Evolutionary conservation across 2,888 invertebrate species (phyloP).

Genomic region (Cheilosia scutellata): DNA sequence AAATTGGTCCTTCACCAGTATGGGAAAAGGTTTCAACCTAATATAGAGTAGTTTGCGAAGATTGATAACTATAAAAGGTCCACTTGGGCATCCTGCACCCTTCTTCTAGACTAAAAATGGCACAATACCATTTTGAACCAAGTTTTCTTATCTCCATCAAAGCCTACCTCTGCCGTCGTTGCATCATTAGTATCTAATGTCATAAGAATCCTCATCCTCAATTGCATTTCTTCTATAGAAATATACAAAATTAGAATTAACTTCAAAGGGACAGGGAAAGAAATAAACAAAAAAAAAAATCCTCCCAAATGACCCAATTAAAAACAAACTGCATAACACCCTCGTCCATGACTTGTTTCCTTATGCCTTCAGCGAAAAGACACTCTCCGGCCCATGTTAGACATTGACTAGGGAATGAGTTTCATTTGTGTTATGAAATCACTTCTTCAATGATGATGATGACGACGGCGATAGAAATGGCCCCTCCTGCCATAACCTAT

Average conservation of each 20-base stretch:
- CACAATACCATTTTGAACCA: no score
- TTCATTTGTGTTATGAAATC: slow-evolving; percentile 63
- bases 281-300: not conserved
- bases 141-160: no score
- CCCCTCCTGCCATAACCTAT: not conserved
- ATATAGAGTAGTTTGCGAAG: no score
- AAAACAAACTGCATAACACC: slow-evolving; percentile 44
- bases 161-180: no score
- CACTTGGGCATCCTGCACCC: no score
- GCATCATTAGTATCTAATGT: no score
- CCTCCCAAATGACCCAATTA: slow-evolving; percentile 49
- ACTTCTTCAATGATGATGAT: slow-evolving; percentile 31
- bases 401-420: slow-evolving; percentile 43
- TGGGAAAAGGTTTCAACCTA: no score
- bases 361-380: slow-evolving; percentile 1
- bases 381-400: slow-evolving; percentile 9
- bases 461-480: not conserved
- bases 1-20: no score
- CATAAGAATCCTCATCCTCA: no score
- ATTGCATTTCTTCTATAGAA: no score
- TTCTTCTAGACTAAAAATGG: no score
- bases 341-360: slow-evolving; percentile 34
- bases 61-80: no score
- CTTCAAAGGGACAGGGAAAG: not conserved
- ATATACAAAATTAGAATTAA: not conserved